Conservation (phyloP, 2,888 invertebrate species). For the Lithosia quadra region DNA sequence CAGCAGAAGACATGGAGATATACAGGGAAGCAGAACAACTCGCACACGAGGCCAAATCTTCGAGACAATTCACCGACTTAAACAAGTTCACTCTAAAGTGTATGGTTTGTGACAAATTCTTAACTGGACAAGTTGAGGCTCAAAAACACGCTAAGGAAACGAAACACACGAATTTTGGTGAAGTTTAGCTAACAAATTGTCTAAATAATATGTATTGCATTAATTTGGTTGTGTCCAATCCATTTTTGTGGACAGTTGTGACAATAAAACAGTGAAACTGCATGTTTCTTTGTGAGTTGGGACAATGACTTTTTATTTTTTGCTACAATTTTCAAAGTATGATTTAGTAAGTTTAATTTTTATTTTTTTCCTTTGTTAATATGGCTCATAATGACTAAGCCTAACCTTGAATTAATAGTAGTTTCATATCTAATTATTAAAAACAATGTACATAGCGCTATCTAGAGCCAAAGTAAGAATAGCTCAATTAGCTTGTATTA, state of each 20-base stretch:
- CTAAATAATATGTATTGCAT: conserved; percentile 25
- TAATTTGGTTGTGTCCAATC: conserved; percentile 50
- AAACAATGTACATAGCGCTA: no score
- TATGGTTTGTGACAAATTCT: conserved; percentile 91
- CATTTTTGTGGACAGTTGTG: conserved; percentile 4
- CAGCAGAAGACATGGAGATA: conserved; percentile 90
- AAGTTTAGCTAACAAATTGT: conserved; percentile 86
- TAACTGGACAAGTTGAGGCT: conserved; percentile 94
- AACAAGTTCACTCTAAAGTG: conserved; percentile 95
- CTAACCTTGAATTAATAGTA: no score
- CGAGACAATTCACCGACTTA: conserved; percentile 96
- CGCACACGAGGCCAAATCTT: conserved; percentile 95
- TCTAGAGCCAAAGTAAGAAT: no score
- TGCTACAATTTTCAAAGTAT: no score
- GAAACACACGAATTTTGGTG: conserved; percentile 93
- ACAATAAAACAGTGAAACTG: conserved; percentile 7
- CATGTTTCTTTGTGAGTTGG: no score
- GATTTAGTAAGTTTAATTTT: no score
- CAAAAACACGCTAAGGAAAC: conserved; percentile 94
- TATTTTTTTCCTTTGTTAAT: no score
- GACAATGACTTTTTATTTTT: no score
- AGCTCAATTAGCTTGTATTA: no score
- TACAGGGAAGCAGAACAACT: conserved; percentile 94
- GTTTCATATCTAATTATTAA: no score
- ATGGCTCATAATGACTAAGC: no score